A percentile compares a stretch with the other conserved stretches of the same genome.
Conservation (phyloP, 2,888 invertebrate species). For the Pterostichus niger region DNA sequence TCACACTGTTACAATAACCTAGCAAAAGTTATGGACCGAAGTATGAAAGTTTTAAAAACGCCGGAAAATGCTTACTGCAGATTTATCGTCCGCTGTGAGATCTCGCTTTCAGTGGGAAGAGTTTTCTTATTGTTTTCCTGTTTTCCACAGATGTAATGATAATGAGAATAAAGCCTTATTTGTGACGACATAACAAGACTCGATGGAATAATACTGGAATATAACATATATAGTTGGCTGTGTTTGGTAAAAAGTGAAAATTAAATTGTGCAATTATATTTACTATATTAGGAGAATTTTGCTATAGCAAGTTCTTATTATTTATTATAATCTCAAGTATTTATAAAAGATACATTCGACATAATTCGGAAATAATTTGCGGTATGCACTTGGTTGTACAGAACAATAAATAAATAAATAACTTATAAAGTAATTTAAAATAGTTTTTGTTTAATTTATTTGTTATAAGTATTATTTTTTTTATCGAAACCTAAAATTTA, state of each 20-base stretch:
- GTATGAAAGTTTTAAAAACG: constrained; percentile 34
- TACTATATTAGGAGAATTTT: not conserved
- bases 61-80: constrained; percentile 40
- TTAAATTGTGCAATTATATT: constrained; percentile 11
- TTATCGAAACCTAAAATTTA: too few species aligned
- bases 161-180: not conserved
- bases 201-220: constrained; percentile 16
- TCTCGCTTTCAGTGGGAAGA: constrained; percentile 25
- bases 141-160: not conserved
- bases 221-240: not conserved
- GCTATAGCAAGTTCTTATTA: not conserved
- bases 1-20: constrained; percentile 30
- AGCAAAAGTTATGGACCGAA: not conserved
- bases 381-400: too few species aligned
- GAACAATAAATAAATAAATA: too few species aligned
- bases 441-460: too few species aligned
- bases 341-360: too few species aligned
- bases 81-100: constrained; percentile 12
- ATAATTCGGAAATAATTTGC: too few species aligned
- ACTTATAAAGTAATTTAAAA: too few species aligned
- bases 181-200: not conserved
- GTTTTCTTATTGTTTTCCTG: constrained; percentile 26
- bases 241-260: constrained; percentile 47
- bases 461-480: too few species aligned
- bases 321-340: too few species aligned